Evolutionary conservation across 1,140 invertebrate species (phyloP), one percentile per base, ranked within the genome.

Genomic region (Matsumurasca onukii): DNA sequence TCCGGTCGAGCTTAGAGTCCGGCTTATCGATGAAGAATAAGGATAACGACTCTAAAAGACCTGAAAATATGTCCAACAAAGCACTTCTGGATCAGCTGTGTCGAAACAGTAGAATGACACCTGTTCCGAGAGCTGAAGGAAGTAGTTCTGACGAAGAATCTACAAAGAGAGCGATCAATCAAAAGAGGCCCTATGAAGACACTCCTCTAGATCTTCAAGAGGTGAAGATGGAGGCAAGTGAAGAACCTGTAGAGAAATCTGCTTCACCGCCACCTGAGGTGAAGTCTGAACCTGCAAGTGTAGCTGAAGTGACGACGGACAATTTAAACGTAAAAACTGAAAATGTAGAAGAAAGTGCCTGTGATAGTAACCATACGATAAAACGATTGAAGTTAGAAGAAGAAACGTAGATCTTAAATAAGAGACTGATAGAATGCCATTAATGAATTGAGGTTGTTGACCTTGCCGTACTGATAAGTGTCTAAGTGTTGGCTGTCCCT

Each of bases 1-100:
- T 93, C 74, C 83, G 91, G 69, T 91, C 90, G 70, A 90, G 87
- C 74, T 80, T 91, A 25, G 89, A 91, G 74, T 86, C 85, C 64
- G 84, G 81, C 22, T 84, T 85, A 65, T 77, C 78, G 12, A 31
- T 31, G 15, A 39, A 49, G 51, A 67, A 69, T 3, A 72, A 73
- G 39, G 75, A 80, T 9, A 79, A 78, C 65, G 29, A 49, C 12
- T 22, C 24, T 2, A 51, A 30, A 12, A 25, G 66, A 39, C 80
- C 80, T 1, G 82, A 83, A 67, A 78, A 81, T 64, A 80, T 84
- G 79, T 84, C 85, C 45, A 84, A 85, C 71, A 87, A 87, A 71
- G 85, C 87, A 15, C 77, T 91, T 69, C 81, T 91, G 73, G 89
- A 91, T 75, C 89, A 90, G 77, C 77, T 91, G 71, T 86, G 88